phyloP scores from a whole-genome alignment of 2,113 vertebrate species.

The Nyctereutes procyonoides region DNA sequence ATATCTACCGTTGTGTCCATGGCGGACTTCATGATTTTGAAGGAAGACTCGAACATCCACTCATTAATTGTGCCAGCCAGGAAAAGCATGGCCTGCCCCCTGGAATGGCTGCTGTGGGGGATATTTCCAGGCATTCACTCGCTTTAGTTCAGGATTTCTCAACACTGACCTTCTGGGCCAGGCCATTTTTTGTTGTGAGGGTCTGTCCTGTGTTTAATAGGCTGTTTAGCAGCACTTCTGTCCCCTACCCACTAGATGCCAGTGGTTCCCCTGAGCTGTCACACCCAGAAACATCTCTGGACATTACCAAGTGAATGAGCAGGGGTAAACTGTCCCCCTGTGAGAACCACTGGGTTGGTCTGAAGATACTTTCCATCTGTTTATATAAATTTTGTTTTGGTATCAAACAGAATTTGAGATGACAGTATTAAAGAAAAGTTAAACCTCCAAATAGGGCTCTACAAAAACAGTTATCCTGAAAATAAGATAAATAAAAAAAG shows the following conservation, averaged over 20 bases:
- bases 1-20: background rate
- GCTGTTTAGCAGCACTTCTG: background rate
- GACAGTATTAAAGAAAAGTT: background rate
- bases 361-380: conserved; percentile 4
- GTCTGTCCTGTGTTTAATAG: background rate
- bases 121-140: background rate
- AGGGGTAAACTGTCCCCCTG: background rate
- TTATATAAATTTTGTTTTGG: background rate
- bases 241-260: background rate
- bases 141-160: background rate
- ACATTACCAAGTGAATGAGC: background rate
- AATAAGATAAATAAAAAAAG: background rate
- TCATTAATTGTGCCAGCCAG: background rate
- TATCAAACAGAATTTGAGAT: background rate
- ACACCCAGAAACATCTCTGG: background rate
- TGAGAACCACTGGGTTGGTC: background rate
- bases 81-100: background rate
- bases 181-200: background rate
- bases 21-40: background rate
- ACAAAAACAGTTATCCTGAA: conserved; percentile 12
- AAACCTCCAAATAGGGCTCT: background rate
- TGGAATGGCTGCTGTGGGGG: accelerated
- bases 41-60: background rate
- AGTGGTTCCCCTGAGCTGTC: background rate
- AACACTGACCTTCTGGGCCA: background rate